Percentiles rank a stretch among this genome's conserved stretches.
phyloP scores from a whole-genome alignment of 2,888 invertebrate species.

The Minunthozetes semirufus region DNA sequence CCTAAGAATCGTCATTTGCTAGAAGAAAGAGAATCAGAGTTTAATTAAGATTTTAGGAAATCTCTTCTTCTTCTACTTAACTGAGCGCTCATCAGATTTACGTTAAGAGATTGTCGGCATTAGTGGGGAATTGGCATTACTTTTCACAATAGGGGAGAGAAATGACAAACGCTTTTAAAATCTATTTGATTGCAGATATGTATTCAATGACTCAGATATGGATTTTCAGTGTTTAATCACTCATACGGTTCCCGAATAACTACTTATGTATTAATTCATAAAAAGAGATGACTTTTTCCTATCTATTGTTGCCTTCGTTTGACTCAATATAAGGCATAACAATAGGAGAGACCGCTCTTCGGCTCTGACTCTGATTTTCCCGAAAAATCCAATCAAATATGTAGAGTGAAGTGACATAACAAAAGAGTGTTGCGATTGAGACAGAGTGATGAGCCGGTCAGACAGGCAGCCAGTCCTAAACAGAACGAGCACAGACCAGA shows the following conservation, averaged over 20 bases:
- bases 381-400: constrained; percentile 7
- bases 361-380: background rate
- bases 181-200: background rate
- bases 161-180: background rate
- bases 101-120: constrained; percentile 1
- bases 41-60: constrained; percentile 11
- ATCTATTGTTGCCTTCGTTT: background rate
- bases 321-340: background rate
- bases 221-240: background rate
- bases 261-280: too few species aligned
- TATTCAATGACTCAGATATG: background rate
- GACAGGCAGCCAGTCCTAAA: background rate
- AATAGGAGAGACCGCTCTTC: background rate
- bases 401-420: constrained; percentile 16
- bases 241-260: background rate
- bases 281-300: background rate
- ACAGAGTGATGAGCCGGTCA: background rate
- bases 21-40: background rate
- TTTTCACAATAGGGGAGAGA: background rate
- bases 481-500: background rate
- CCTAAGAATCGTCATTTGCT: too few species aligned
- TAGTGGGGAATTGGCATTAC: background rate
- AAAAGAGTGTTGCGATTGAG: background rate
- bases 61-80: too few species aligned
- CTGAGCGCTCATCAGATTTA: background rate